phyloP scores from a whole-genome alignment of 2,797 vertebrate genomes.

The Schizothorax lantsangensis region DNA sequence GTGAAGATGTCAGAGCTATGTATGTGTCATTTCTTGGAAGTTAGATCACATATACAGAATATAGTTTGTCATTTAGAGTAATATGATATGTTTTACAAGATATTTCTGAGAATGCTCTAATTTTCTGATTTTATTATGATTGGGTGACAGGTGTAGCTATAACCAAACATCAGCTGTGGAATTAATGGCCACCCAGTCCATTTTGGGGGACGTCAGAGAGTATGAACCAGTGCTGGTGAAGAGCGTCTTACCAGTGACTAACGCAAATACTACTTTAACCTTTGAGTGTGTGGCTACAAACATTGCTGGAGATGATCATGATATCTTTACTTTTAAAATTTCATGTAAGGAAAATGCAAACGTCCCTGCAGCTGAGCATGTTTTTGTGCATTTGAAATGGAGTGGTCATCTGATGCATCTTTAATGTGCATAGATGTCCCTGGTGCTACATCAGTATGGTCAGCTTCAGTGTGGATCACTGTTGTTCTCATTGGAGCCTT shows the following conservation, averaged over 20 bases:
- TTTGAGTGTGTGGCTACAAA: slow-evolving; percentile 84
- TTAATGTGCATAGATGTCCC: slow-evolving; percentile 10
- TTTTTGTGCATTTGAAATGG: background rate
- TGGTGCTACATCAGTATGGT: background rate
- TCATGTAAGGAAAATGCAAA: slow-evolving; percentile 55
- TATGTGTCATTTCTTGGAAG: slow-evolving; percentile 64
- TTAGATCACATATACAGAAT: background rate
- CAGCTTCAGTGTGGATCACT: slow-evolving; percentile 60
- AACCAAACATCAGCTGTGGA: slow-evolving; percentile 37
- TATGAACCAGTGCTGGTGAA: slow-evolving; percentile 70
- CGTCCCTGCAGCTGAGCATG: background rate
- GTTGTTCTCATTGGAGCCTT: slow-evolving; percentile 71
- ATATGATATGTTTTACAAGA: background rate
- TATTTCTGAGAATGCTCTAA: background rate
- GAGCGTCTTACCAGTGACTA: slow-evolving; percentile 64
- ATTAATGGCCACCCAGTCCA: slow-evolving; percentile 22
- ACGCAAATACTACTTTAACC: slow-evolving; percentile 69
- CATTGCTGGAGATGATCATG: slow-evolving; percentile 67
- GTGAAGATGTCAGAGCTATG: slow-evolving; percentile 69
- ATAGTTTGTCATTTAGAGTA: background rate
- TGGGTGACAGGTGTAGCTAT: slow-evolving; percentile 66
- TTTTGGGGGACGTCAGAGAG: slow-evolving; percentile 50
- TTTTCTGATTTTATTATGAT: background rate
- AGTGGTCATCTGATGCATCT: background rate
- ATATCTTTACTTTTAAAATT: slow-evolving; percentile 45